phyloP scores from a whole-genome alignment of 2,888 invertebrate genomes.

The Pseudococcus jackbeardsleyi region DNA sequence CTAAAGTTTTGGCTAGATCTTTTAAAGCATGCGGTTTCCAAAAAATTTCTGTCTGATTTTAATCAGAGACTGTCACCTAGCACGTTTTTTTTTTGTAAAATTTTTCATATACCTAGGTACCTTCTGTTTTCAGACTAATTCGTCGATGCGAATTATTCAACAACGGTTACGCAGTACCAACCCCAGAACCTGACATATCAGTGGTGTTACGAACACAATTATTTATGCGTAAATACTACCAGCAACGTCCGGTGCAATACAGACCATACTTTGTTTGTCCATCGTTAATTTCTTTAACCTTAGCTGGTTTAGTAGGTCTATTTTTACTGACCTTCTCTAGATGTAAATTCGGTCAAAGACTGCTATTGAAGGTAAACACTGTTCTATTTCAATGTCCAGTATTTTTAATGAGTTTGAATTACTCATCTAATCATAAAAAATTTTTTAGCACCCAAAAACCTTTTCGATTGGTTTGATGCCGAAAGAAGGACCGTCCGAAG shows the following conservation, averaged over 20 bases:
- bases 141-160: conserved; percentile 65
- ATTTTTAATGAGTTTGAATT: conserved; percentile 68
- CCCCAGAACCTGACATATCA: conserved; percentile 86
- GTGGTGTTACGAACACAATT: conserved; percentile 87
- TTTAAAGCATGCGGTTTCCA: neutral
- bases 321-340: conserved; percentile 77
- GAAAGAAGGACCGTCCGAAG: conserved; percentile 77
- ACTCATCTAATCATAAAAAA: too few species aligned
- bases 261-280: conserved; percentile 78
- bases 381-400: neutral
- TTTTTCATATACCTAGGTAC: too few species aligned
- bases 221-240: conserved; percentile 76
- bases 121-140: neutral
- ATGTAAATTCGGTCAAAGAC: conserved; percentile 75
- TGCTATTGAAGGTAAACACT: conserved; percentile 76
- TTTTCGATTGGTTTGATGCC: conserved; percentile 81
- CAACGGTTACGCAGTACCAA: conserved; percentile 79
- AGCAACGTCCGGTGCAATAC: conserved; percentile 80
- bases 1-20: too few species aligned
- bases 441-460: conserved; percentile 75
- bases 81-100: too few species aligned
- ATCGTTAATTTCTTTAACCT: conserved; percentile 78
- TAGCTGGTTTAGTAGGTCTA: conserved; percentile 74
- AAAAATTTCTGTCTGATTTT: too few species aligned
- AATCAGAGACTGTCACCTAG: too few species aligned